Evolutionary conservation across 2,797 vertebrate genomes (phyloP), one percentile per base, ranked within the genome.

Genomic region (Myoxocephalus aenaeus): DNA sequence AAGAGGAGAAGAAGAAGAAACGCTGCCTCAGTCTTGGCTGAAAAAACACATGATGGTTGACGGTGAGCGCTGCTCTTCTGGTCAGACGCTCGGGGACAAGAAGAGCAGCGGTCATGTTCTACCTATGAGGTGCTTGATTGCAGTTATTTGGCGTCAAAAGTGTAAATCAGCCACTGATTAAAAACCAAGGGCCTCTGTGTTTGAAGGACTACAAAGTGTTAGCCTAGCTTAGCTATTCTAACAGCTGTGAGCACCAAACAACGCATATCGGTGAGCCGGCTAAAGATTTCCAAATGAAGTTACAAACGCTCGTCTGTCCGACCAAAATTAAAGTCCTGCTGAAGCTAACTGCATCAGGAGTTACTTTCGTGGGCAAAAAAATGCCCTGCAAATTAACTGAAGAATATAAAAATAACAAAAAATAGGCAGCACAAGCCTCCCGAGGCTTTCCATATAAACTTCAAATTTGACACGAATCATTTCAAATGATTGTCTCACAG

Each of bases 1-100:
- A 73, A 50, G 7, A 72, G 17, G 40, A 86, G 77, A 73, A 50
- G 5, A 72, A 86, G 76, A 77, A 50, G 5, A 72, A 82, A 75
- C 59, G 56, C 78, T 77, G 73, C 77, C 36, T 84, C 32, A 44
- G 73, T 81, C 50, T 73, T 73, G 70, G 65, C 50, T 46, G 17
- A 54, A 71, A 61, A 61, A 65, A 59, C 54, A 6, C 65, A 62
- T 40, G 44, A 65, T 11, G 40, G 66, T 44, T 69, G 62, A 66
- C 38, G 42, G 65, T 32, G 2, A 61, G 34, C 1, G 8, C 3
- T n/a, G 10, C 4, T 8, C 10, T 13, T 69, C 22, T 27, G 10
- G 46, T 32, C 62, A 72, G 17, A 48, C 67, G 40, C 15, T 59
- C 51, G 22, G 40, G n/a, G 46, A 12, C 8, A 29, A 42, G 13